phyloP scores from a whole-genome alignment of 1,140 invertebrate genomes.

The Rhagoletis zephyria region DNA sequence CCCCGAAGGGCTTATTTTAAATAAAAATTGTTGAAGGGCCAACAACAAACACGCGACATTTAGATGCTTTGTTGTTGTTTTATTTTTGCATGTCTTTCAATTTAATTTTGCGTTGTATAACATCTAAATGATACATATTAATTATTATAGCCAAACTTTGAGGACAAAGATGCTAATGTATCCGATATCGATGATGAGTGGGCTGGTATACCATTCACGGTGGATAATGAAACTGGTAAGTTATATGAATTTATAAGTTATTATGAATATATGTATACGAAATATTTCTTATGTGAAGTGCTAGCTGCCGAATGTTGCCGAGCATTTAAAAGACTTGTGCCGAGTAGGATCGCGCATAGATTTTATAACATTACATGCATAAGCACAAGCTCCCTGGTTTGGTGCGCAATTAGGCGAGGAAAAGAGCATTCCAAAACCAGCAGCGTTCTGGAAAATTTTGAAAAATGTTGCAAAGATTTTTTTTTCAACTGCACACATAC shows the following conservation, averaged over 20 bases:
- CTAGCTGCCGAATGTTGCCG: not conserved
- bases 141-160: constrained; percentile 58
- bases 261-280: not conserved
- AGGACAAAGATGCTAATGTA: constrained; percentile 62
- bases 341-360: too few relatives aligned
- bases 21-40: not conserved
- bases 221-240: constrained; percentile 91
- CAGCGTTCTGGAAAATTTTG: too few relatives aligned
- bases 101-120: constrained; percentile 34
- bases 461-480: too few relatives aligned
- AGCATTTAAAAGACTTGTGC: not conserved
- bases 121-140: not conserved
- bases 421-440: too few relatives aligned
- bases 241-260: constrained; percentile 57
- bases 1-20: too few relatives aligned
- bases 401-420: too few relatives aligned
- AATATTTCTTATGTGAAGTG: not conserved
- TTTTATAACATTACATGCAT: too few relatives aligned
- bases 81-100: not conserved
- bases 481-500: too few relatives aligned
- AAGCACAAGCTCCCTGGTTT: too few relatives aligned
- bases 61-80: not conserved
- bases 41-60: constrained; percentile 31
- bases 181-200: constrained; percentile 77
- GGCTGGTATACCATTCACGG: constrained; percentile 84